Base-by-base conservation (phyloP, 2,797 vertebrate species). In the Girardinus metallicus region DNA sequence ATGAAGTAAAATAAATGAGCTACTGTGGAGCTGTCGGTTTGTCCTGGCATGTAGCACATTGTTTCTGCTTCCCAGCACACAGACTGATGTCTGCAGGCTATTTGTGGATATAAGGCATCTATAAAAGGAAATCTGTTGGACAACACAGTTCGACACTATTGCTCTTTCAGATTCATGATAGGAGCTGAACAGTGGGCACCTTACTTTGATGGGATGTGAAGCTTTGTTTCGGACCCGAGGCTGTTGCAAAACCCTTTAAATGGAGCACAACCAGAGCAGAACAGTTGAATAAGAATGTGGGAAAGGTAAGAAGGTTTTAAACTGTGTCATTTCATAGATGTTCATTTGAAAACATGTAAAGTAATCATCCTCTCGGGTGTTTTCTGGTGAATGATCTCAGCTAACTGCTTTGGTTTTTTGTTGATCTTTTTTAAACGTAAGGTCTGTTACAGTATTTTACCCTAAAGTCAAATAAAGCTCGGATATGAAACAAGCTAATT, bases 61-160 rank as follows among this genome's bases (percentile, higher is more conserved):
- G 88, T 93, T 89, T 76, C 95, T 94, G 79, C 92, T 95, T 91
- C 92, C 94, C 94, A 93, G 94, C 91, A 95, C 95, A 92, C 93
- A 95, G 94, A 89, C 93, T 94, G 95, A 94, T 94, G 92, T 95
- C 94, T 94, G 79, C 34, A 89, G 94, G 96, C 96, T 98, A 97
- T 98, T 98, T 97, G 95, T 96, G 95, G 95, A 94, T 94, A 96
- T 97, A 96, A 86, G 74, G 94, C 77, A 82, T 93, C 97, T 99
- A 98, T 99, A 98, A 99, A 98, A 98, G 97, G 98, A 97, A 97
- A 95, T 94, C 94, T 80, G 85, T 31, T 84, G 93, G 94, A 66
- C 31, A 49, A 46, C 83, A 53, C 73, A 75, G 44, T 53, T 39
- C 88, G 90, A 88, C 90, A 85, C 93, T 46, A 51, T 92, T 93